A percentile compares a stretch with the other conserved stretches of the same genome.
Conservation (phyloP, 2,888 invertebrate genomes). For the Rhabditoides inermis region DNA sequence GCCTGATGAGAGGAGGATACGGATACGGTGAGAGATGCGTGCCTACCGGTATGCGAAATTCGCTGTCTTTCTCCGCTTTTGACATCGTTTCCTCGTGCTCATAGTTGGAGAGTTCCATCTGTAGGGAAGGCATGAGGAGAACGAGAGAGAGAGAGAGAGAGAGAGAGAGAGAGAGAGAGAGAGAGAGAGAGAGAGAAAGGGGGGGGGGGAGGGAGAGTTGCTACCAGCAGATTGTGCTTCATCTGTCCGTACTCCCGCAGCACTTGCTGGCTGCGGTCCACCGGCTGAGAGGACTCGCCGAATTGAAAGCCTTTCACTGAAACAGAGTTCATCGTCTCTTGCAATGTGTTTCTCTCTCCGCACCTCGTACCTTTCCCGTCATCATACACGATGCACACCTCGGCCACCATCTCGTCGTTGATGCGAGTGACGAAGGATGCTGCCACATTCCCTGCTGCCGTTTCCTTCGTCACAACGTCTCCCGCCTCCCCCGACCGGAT, state of each 20-base stretch:
- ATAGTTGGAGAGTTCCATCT: conserved; percentile 46
- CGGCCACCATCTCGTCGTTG: neutral
- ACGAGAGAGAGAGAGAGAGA: too few species aligned
- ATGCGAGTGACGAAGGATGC: neutral
- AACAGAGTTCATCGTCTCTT: neutral
- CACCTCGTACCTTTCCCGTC: conserved; percentile 22
- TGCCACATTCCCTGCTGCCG: neutral
- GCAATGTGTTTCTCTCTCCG: neutral
- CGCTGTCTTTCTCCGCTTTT: conserved; percentile 20
- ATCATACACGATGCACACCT: conserved; percentile 13
- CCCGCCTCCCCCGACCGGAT: conserved; percentile 30
- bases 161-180: too few species aligned
- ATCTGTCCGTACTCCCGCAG: conserved; percentile 45
- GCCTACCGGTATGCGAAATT: conserved; percentile 23
- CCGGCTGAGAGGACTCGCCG: conserved; percentile 19
- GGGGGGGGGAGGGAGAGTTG: neutral
- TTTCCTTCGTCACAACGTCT: conserved; percentile 29
- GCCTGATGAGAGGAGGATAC: neutral
- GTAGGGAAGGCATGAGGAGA: too few species aligned
- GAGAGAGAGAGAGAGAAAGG: too few species aligned
- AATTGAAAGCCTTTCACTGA: conserved; percentile 30
- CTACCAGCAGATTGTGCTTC: conserved; percentile 45
- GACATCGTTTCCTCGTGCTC: conserved; percentile 34
- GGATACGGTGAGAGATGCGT: neutral
- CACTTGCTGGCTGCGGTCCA: conserved; percentile 30